Evolutionary conservation across 2,888 invertebrate species (phyloP).

Genomic region (Osmoderma eremita): DNA sequence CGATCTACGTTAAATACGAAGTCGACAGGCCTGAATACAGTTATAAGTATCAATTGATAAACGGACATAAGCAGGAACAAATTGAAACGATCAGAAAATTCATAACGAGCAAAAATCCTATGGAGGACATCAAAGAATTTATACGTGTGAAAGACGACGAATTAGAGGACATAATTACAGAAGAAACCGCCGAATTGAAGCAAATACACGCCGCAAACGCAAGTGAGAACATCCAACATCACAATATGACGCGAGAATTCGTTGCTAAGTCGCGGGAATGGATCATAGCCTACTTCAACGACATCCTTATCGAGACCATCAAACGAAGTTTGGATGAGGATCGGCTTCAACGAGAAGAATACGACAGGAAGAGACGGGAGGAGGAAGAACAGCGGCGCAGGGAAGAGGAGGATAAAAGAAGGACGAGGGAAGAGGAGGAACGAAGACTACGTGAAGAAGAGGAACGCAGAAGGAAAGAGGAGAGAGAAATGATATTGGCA

Average conservation of each 20-base stretch:
- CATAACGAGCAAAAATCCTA: constrained; percentile 32
- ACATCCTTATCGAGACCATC: constrained; percentile 11
- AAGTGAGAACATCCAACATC: constrained; percentile 14
- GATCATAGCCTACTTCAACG: constrained; percentile 5
- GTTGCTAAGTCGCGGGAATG: constrained; percentile 2
- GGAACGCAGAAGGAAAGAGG: constrained; percentile 16
- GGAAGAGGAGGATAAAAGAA: constrained; percentile 6
- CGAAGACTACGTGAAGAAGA: constrained; percentile 10
- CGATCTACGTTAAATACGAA: constrained; percentile 8
- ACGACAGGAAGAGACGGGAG: constrained; percentile 7
- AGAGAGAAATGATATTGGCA: constrained; percentile 15
- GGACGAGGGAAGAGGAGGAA: constrained; percentile 13
- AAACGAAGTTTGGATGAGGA: constrained; percentile 10
- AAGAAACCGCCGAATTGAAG: constrained; percentile 11
- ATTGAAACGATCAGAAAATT: constrained; percentile 27
- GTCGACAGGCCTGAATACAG: constrained; percentile 32
- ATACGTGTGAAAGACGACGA: constrained; percentile 30
- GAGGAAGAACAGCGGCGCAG: not conserved
- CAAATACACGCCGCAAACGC: not conserved
- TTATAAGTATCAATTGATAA: constrained; percentile 28
- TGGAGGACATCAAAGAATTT: constrained; percentile 40
- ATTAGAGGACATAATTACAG: constrained; percentile 13
- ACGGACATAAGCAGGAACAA: constrained; percentile 4
- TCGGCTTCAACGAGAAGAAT: constrained; percentile 12
- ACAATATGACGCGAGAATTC: constrained; percentile 23